A percentile compares a stretch with the other conserved stretches of the same genome.
Conservation (phyloP, 2,797 vertebrate species). For the Brotula barbata region DNA sequence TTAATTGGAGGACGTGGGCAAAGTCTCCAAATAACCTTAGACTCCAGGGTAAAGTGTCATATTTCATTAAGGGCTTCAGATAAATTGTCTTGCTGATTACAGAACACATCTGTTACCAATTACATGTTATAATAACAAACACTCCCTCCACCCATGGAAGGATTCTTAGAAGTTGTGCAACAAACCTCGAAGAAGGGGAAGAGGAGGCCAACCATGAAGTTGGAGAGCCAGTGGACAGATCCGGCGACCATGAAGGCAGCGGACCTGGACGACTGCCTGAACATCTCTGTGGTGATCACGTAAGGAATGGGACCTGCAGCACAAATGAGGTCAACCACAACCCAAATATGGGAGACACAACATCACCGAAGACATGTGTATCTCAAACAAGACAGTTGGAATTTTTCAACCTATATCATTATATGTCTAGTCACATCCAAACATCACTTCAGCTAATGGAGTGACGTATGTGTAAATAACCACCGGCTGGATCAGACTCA, state of each 20-base stretch:
- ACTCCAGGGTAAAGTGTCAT: no score
- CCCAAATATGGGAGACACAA: constrained; percentile 36
- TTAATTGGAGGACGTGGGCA: no score
- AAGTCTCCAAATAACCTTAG: no score
- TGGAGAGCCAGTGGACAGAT: constrained; percentile 91
- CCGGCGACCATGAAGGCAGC: constrained; percentile 93
- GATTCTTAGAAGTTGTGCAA: background rate
- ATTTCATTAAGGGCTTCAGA: no score
- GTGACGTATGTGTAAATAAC: constrained; percentile 32
- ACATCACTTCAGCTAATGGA: constrained; percentile 68
- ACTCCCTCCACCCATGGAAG: background rate
- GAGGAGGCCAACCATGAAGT: constrained; percentile 89
- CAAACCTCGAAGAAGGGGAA: constrained; percentile 92
- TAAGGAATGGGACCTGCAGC: constrained; percentile 86
- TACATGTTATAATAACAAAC: background rate
- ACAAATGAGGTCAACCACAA: constrained; percentile 37
- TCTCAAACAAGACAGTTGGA: constrained; percentile 35
- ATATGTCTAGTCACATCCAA: constrained; percentile 59
- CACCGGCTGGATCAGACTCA: constrained; percentile 71
- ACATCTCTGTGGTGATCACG: constrained; percentile 91
- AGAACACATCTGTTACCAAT: constrained; percentile 11
- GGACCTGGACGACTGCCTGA: constrained; percentile 90
- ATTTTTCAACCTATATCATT: constrained; percentile 50
- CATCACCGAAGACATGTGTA: constrained; percentile 31
- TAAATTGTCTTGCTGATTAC: background rate